phyloP scores from a whole-genome alignment of 2,113 vertebrate genomes.

The Stegastes partitus region DNA sequence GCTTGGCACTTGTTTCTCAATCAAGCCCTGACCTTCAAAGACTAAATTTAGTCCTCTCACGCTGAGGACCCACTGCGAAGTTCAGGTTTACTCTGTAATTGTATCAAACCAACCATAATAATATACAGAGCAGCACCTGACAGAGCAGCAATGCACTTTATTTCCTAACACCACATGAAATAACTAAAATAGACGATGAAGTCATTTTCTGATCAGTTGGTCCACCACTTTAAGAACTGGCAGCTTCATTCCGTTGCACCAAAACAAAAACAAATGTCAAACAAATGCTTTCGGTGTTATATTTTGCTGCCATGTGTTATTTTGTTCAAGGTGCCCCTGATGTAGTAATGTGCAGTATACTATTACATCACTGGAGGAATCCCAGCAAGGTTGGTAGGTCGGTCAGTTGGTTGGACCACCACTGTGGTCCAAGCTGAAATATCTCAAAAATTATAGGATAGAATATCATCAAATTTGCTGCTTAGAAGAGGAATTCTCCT shows the following conservation, averaged over 20 bases:
- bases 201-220: neutral
- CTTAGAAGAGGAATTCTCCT: no score
- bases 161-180: conserved; percentile 39
- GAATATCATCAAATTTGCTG: no score
- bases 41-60: conserved; percentile 44
- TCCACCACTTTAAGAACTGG: neutral
- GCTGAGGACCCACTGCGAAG: conserved; percentile 44
- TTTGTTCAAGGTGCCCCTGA: neutral
- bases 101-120: conserved; percentile 39
- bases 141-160: conserved; percentile 18
- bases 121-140: conserved; percentile 43
- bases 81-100: conserved; percentile 48
- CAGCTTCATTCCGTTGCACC: neutral
- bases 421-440: neutral
- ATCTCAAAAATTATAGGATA: no score
- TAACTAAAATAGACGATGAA: neutral
- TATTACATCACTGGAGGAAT: neutral
- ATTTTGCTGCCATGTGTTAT: neutral
- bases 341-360: neutral
- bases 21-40: conserved; percentile 57
- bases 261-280: neutral
- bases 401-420: no score
- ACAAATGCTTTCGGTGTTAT: neutral
- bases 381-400: no score
- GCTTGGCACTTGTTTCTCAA: conserved; percentile 36